A percentile compares a stretch with the other conserved stretches of the same genome.
Evolutionary conservation across 1,140 invertebrate genomes (phyloP).

Genomic region (Cydia amplana): DNA sequence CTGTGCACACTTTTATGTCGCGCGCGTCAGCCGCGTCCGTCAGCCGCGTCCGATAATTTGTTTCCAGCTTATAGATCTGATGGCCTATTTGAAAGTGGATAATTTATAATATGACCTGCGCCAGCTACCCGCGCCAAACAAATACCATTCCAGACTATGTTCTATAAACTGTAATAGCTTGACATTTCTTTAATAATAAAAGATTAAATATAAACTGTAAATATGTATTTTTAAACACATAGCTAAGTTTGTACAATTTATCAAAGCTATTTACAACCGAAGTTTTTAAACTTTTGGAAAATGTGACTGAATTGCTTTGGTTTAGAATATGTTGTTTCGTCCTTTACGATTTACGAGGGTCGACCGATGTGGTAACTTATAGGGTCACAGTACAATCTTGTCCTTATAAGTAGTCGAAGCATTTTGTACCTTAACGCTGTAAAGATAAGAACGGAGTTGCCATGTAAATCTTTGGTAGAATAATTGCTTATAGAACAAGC

Average conservation of each 20-base stretch:
- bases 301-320: constrained; percentile 4
- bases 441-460: background rate
- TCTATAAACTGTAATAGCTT: too few relatives aligned
- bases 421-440: background rate
- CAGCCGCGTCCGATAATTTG: too few relatives aligned
- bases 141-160: too few relatives aligned
- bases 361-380: constrained; percentile 32
- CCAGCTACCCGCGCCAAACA: too few relatives aligned
- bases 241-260: background rate
- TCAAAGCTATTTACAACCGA: background rate
- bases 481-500: constrained; percentile 32
- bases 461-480: background rate
- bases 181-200: too few relatives aligned
- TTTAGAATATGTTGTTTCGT: constrained; percentile 26
- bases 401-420: background rate
- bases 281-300: constrained; percentile 27
- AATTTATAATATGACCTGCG: too few relatives aligned
- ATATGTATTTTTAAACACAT: background rate
- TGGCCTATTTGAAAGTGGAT: too few relatives aligned
- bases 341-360: constrained; percentile 28
- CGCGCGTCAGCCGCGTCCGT: too few relatives aligned
- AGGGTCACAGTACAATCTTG: constrained; percentile 28
- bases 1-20: too few relatives aligned
- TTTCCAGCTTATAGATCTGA: too few relatives aligned
- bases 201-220: too few relatives aligned